These are phyloP conservation scores for Mixornis gularis DNA, from an alignment of 2,113 vertebrate species.

Conservation along the genomic window DNA sequence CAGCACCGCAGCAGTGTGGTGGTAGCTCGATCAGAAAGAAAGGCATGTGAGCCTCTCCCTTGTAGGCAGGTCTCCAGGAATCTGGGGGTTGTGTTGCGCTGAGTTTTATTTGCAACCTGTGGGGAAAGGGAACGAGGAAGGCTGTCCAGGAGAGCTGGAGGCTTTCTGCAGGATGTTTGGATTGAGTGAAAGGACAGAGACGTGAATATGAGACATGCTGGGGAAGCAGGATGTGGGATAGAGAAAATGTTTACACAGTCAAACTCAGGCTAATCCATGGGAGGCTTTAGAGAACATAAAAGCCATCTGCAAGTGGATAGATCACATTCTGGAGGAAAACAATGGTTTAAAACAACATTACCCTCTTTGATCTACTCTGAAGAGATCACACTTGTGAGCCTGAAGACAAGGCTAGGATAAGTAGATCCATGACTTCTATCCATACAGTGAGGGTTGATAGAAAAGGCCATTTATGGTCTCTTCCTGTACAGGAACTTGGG, in stretches of 20 bases:
- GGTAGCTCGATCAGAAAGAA: background rate
- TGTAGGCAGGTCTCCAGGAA: background rate
- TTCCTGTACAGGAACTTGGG: background rate
- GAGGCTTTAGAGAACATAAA: constrained; percentile 16
- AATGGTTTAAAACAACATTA: background rate
- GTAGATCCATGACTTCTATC: background rate
- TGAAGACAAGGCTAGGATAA: background rate
- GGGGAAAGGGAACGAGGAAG: background rate
- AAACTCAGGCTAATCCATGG: background rate
- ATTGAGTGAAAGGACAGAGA: background rate
- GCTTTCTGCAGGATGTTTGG: constrained; percentile 51
- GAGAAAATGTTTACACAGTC: constrained; percentile 31
- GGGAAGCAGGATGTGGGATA: constrained; percentile 54
- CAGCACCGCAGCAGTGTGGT: background rate
- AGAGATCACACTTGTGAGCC: background rate
- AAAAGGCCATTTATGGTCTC: background rate
- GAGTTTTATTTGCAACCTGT: background rate
- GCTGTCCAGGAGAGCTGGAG: background rate
- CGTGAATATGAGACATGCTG: background rate
- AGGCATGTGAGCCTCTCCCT: background rate
- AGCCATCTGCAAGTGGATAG: constrained; percentile 22
- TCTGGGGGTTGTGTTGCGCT: background rate
- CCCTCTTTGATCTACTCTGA: background rate
- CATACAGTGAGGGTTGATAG: background rate
- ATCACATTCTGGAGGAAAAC: background rate